phyloP scores from a whole-genome alignment of 2,888 invertebrate genomes.

The Chouioia cunea region DNA sequence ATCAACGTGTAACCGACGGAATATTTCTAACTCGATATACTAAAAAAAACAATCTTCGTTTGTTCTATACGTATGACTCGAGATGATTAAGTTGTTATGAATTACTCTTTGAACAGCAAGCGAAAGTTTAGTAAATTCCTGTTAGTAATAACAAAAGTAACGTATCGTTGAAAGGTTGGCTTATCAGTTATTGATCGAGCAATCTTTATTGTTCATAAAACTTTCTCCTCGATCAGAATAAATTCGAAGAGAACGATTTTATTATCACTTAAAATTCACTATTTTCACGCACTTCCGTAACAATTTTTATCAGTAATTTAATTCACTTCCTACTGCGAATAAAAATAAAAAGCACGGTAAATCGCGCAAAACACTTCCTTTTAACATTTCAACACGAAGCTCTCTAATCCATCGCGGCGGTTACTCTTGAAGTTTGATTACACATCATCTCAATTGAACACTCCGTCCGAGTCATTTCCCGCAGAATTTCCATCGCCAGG shows the following conservation, averaged over 20 bases:
- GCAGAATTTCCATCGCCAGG: background rate
- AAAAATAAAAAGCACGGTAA: background rate
- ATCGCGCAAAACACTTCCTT: background rate
- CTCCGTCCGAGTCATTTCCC: too few relatives aligned
- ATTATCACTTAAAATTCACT: background rate
- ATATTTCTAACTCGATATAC: too few relatives aligned
- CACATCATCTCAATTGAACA: too few relatives aligned
- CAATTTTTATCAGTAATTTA: slow-evolving; percentile 4
- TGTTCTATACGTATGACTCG: too few relatives aligned
- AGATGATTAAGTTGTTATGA: too few relatives aligned
- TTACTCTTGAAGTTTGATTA: background rate
- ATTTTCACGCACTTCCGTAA: slow-evolving; percentile 11
- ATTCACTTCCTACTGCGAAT: slow-evolving; percentile 6
- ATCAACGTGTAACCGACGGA: too few relatives aligned
- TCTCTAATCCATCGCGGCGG: background rate
- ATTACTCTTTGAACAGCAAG: too few relatives aligned
- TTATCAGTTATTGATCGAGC: slow-evolving; percentile 16
- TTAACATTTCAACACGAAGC: slow-evolving; percentile 13
- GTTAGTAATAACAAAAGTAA: too few relatives aligned
- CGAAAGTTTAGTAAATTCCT: too few relatives aligned
- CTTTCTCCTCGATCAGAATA: slow-evolving; percentile 10
- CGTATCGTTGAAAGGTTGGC: too few relatives aligned
- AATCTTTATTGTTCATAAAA: slow-evolving; percentile 7
- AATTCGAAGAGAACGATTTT: too few relatives aligned
- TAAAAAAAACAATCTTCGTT: too few relatives aligned